Percentiles rank a stretch among this genome's conserved stretches.
Evolutionary conservation across 1,140 invertebrate genomes (phyloP).

Genomic region (Oncopeltus fasciatus): DNA sequence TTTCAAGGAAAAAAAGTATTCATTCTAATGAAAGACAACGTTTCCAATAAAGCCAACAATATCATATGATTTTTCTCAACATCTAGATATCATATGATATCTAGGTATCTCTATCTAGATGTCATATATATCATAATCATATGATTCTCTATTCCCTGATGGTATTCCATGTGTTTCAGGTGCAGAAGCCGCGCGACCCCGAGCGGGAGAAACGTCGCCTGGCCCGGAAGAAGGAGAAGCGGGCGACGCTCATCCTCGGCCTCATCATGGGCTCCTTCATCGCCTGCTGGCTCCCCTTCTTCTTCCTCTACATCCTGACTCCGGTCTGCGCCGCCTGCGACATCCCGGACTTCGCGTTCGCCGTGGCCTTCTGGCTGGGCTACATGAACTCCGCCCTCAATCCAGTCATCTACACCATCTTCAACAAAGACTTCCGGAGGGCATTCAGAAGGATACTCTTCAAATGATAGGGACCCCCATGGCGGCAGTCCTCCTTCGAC

Average conservation of each 20-base stretch:
- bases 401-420: constrained; percentile 96
- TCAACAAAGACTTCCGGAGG: constrained; percentile 94
- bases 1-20: too few relatives aligned
- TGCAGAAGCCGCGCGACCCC: constrained; percentile 65
- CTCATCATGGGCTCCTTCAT: constrained; percentile 99
- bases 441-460: constrained; percentile 89
- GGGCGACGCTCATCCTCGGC: constrained; percentile 90
- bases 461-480: constrained; percentile 48
- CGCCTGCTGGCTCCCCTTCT: constrained; percentile 96
- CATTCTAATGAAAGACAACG: too few relatives aligned
- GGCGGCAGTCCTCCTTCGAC: not conserved
- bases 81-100: too few relatives aligned
- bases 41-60: too few relatives aligned
- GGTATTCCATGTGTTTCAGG: constrained; percentile 26
- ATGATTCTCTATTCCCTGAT: too few relatives aligned
- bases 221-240: constrained; percentile 90
- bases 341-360: constrained; percentile 73
- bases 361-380: constrained; percentile 94
- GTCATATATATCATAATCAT: too few relatives aligned
- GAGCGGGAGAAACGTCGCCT: constrained; percentile 85
- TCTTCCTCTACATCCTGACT: constrained; percentile 81
- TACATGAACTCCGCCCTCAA: constrained; percentile 98
- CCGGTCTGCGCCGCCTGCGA: constrained; percentile 56
- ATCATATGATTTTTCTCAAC: too few relatives aligned
- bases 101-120: too few relatives aligned